phyloP scores from a whole-genome alignment of 2,113 vertebrate genomes.

The Bucco capensis region DNA sequence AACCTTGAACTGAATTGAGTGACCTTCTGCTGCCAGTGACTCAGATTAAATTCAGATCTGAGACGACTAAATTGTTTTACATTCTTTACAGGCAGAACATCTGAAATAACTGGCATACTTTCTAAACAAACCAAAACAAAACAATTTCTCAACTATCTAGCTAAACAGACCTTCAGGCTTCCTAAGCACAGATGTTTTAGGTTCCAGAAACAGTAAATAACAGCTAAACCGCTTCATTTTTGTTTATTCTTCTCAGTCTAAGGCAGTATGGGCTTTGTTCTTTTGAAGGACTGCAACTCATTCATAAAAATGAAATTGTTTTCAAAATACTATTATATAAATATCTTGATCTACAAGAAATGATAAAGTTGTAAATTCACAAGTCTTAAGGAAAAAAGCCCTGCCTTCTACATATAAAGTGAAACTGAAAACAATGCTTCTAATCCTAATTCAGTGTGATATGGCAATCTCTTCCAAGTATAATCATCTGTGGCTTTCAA shows the following conservation, averaged over 20 bases:
- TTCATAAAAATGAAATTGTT: slow-evolving; percentile 27
- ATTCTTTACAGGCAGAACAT: slow-evolving; percentile 46
- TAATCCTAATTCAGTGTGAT: neutral
- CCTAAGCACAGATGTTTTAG: slow-evolving; percentile 53
- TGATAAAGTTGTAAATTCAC: neutral
- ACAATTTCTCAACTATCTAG: slow-evolving; percentile 16
- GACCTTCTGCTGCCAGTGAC: slow-evolving; percentile 17
- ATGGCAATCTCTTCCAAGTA: slow-evolving; percentile 5
- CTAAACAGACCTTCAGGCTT: slow-evolving; percentile 41
- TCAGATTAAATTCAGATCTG: slow-evolving; percentile 22
- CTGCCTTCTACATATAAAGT: neutral
- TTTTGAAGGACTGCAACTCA: slow-evolving; percentile 14
- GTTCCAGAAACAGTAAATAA: slow-evolving; percentile 38
- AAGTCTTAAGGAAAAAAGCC: neutral
- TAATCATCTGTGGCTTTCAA: slow-evolving; percentile 21
- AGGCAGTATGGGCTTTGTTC: neutral
- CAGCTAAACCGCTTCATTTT: slow-evolving; percentile 28
- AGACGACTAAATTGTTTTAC: slow-evolving; percentile 52
- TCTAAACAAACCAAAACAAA: slow-evolving; percentile 37
- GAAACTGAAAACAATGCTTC: slow-evolving; percentile 6
- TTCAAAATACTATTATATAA: neutral
- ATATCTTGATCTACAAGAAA: neutral
- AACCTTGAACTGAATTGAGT: slow-evolving; percentile 20
- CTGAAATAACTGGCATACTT: slow-evolving; percentile 60
- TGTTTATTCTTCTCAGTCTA: neutral